These are phyloP conservation scores for Scolopax bukidnonensis DNA, from an alignment of 2,797 vertebrate genomes.

Conservation along the genomic window DNA sequence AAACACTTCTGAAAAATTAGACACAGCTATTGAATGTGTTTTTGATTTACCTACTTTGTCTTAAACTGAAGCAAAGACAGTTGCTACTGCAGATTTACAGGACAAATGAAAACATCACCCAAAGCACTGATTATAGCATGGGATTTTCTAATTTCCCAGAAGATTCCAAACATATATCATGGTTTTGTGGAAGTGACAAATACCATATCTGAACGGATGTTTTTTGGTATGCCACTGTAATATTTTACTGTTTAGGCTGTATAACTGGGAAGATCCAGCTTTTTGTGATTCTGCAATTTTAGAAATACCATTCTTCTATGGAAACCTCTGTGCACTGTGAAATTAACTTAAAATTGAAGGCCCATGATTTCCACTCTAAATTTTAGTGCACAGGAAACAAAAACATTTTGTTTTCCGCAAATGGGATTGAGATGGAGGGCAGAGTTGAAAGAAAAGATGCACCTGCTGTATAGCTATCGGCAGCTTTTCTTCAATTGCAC, in stretches of 20 bases:
- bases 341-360: neutral
- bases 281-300: neutral
- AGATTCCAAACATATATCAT: neutral
- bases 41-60: neutral
- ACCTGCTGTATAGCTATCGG: neutral
- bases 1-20: neutral
- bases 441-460: neutral
- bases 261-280: neutral
- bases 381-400: neutral
- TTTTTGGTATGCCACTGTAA: neutral
- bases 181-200: neutral
- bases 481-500: neutral
- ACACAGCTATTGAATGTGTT: neutral
- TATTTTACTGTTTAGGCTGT: neutral
- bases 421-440: neutral
- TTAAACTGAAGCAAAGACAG: neutral
- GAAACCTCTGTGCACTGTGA: neutral
- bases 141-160: neutral
- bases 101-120: neutral
- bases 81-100: neutral
- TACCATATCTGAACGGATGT: neutral
- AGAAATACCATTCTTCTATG: neutral
- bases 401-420: neutral
- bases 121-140: neutral
- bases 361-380: neutral